A percentile compares a stretch with the other conserved stretches of the same genome.
phyloP scores from a whole-genome alignment of 2,888 invertebrate genomes.

The Stratiomys singularior region DNA sequence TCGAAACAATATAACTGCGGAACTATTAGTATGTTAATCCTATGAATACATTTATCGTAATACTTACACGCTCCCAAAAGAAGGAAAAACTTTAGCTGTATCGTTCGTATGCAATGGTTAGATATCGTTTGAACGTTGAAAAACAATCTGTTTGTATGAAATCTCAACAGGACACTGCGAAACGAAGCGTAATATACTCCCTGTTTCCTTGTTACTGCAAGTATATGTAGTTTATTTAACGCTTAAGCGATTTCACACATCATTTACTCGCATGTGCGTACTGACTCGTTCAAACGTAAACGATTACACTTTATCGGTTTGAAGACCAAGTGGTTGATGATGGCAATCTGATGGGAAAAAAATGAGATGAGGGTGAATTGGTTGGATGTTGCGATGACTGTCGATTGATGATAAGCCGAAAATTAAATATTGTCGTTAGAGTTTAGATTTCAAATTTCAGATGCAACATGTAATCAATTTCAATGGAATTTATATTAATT shows the following conservation, averaged over 20 bases:
- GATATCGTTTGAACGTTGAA: background rate
- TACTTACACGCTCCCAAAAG: slow-evolving; percentile 36
- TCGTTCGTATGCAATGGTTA: slow-evolving; percentile 5
- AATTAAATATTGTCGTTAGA: slow-evolving; percentile 53
- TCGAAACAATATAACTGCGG: slow-evolving; percentile 50
- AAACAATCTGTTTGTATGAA: too few relatives aligned
- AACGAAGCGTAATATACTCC: background rate
- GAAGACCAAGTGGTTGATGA: slow-evolving; percentile 27
- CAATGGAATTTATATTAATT: too few relatives aligned
- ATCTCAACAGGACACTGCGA: background rate
- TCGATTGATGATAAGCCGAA: slow-evolving; percentile 55
- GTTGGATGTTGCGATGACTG: slow-evolving; percentile 54
- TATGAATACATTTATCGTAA: slow-evolving; percentile 50
- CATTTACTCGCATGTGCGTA: slow-evolving; percentile 60
- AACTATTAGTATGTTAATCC: slow-evolving; percentile 53
- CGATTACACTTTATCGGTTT: slow-evolving; percentile 48
- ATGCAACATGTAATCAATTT: background rate
- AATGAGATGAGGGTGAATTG: slow-evolving; percentile 39
- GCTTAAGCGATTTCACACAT: slow-evolving; percentile 66
- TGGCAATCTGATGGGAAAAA: slow-evolving; percentile 16
- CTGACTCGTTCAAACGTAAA: slow-evolving; percentile 25
- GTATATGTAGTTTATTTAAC: slow-evolving; percentile 56
- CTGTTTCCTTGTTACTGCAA: background rate
- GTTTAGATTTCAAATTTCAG: slow-evolving; percentile 49
- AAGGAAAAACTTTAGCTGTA: background rate